Evolutionary conservation across 2,888 invertebrate species (phyloP), one percentile per base, ranked within the genome.

Genomic region (Orthonevra nobilis): DNA sequence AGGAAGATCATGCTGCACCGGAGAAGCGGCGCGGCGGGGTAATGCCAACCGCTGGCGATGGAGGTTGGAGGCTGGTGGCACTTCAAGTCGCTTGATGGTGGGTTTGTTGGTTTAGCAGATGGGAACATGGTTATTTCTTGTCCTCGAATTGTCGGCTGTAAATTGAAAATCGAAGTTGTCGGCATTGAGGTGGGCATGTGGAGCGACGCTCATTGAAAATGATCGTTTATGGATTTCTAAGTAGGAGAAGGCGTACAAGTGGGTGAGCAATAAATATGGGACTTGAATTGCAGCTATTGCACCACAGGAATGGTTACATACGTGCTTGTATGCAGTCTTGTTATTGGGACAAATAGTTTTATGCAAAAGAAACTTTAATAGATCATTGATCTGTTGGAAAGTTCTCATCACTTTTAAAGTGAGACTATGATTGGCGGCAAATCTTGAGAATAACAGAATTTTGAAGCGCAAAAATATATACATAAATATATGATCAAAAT

Each of bases 211-310:
- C 52, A 23, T 26, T 26, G 66, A 36, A 7, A 34, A 9, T 6
- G 14, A 61, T 54, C 66, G 50, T 46, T 46, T 54, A 68, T 68
- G 26, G 60, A 2, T 17, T 68, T 74, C 15, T 46, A 74, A 52
- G 56, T 30, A 46, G 23, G 14, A 48, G 46, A 46, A 46, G 68
- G 68, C 32, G 46, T 40, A 64, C 28, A n/a, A 60, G 60, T 46
- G 38, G 60, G 73, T 3, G 38, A 19, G 30, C 32, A 48, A 28
- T 38, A 20, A 12, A 19, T 28, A 38, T 66, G n/a, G n/a, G n/a
- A n/a, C n/a, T n/a, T n/a, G n/a, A n/a, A n/a, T n/a, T n/a, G n/a
- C n/a, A n/a, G n/a, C n/a, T n/a, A n/a, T n/a, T n/a, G n/a, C n/a
- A n/a, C n/a, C n/a, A n/a, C n/a, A n/a, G n/a, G n/a, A n/a, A n/a